Evolutionary conservation across 1,140 invertebrate genomes (phyloP).

Genomic region (Drosophila ananassae): DNA sequence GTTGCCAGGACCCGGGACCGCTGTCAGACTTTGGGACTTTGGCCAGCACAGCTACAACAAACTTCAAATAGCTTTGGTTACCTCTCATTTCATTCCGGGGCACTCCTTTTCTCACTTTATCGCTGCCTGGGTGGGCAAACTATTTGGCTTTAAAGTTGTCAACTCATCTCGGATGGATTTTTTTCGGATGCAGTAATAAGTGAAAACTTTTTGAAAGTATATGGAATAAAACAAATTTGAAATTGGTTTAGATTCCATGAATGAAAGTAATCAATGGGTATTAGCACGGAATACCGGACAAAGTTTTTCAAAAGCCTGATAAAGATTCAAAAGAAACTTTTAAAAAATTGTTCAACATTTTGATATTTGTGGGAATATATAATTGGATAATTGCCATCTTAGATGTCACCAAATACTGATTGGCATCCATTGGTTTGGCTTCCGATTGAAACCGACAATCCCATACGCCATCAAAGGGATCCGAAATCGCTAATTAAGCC

Average conservation of each 20-base stretch:
- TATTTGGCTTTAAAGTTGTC: constrained; percentile 74
- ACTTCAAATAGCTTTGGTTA: constrained; percentile 69
- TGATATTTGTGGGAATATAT: constrained; percentile 5
- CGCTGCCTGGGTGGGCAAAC: constrained; percentile 36
- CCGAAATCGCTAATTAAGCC: constrained; percentile 35
- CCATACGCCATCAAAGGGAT: constrained; percentile 13
- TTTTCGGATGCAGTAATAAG: constrained; percentile 54
- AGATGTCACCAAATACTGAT: constrained; percentile 21
- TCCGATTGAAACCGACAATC: constrained; percentile 21
- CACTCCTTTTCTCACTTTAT: constrained; percentile 6
- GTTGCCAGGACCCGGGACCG: constrained; percentile 36
- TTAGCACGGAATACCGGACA: too few species aligned
- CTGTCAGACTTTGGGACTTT: constrained; percentile 26
- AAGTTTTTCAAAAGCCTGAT: too few species aligned
- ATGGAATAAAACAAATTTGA: constrained; percentile 27
- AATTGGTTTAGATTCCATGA: neutral
- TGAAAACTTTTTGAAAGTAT: constrained; percentile 53
- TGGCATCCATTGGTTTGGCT: neutral
- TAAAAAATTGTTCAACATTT: neutral
- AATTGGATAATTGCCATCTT: constrained; percentile 17
- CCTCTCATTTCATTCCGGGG: constrained; percentile 25
- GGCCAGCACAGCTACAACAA: constrained; percentile 46
- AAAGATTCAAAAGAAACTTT: too few species aligned
- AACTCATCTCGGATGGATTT: constrained; percentile 56
- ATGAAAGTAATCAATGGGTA: neutral